Evolutionary conservation across 2,113 vertebrate genomes (phyloP).

Genomic region (Erpornis zantholeuca): DNA sequence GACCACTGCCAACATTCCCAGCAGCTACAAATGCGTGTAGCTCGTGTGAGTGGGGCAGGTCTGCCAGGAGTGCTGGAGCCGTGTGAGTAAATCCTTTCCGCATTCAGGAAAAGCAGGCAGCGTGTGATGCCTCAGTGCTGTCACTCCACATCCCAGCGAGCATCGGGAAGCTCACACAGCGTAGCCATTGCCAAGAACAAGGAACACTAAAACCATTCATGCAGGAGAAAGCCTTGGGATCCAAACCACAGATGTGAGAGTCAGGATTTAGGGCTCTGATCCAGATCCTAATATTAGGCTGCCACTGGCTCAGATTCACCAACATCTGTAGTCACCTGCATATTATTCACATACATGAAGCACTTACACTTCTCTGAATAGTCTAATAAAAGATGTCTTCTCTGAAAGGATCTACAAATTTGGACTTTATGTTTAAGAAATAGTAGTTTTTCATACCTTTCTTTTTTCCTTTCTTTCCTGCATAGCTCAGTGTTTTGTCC

Average conservation of each 20-base stretch:
- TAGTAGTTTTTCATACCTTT: background rate
- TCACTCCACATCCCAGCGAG: background rate
- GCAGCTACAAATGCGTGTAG: background rate
- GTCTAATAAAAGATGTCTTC: background rate
- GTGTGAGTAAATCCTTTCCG: fast-evolving
- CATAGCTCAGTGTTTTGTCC: background rate
- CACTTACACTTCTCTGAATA: background rate
- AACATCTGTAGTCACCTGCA: background rate
- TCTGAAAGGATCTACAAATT: background rate
- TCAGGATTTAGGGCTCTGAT: background rate
- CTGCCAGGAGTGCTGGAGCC: background rate
- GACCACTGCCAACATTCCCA: background rate
- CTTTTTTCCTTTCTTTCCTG: background rate
- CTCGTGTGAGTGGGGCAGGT: background rate
- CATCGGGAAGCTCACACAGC: background rate
- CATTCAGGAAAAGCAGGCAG: background rate
- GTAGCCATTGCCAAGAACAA: background rate
- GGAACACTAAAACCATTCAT: background rate
- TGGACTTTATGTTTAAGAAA: background rate
- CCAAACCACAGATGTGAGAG: background rate
- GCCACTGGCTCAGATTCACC: background rate
- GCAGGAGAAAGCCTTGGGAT: background rate
- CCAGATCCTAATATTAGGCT: background rate
- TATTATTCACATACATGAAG: background rate
- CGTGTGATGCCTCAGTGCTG: background rate